Base-by-base conservation (phyloP, 2,113 vertebrate genomes). In the Zapus hudsonius region DNA sequence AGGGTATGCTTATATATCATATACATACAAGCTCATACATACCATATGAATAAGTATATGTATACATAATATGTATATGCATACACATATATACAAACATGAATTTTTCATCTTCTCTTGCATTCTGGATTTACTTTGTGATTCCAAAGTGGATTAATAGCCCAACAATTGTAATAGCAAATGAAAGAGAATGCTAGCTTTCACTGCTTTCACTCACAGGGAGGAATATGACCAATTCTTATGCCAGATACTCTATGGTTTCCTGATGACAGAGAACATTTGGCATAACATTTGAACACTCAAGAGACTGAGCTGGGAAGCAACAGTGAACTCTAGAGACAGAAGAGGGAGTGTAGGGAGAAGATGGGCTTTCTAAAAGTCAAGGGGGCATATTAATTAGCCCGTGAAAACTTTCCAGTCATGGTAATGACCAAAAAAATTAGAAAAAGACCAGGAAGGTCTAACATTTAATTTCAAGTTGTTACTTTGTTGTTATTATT, bases 401-500 rank as follows among this genome's bases (percentile, higher is more conserved):
- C 38, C 57, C 27, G 44, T 33, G 75, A 80, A 22, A 87, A 70
- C 81, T 57, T 44, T 33, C 69, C 40, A 5, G 78, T 27, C 64
- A 55, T 69, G 36, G 55, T 47, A 13, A 7, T 44, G 10, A 73
- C 23, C 0, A 7, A 36, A 74, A 83, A 61, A 40, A 84, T 59
- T 78, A n/a, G 40, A n/a, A 67, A 67, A 80, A 36, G 29, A 64
- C 36, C 20, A 16, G 36, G 23, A 52, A 67, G 42, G 52, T 29
- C 27, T 63, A 72, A n/a, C 16, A 78, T 69, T 91, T 85, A 47
- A 72, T 90, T 95, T 93, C 55, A 78, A 78, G 47, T 81, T 76
- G 76, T 52, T 69, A 38, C 29, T 74, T 81, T 0, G 3, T n/a
- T 33, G 6, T 82, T 89, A 25, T 55, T 72, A 2, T 83, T 95